Evolutionary conservation across 2,888 invertebrate genomes (phyloP).

Genomic region (Leuctra nigra): DNA sequence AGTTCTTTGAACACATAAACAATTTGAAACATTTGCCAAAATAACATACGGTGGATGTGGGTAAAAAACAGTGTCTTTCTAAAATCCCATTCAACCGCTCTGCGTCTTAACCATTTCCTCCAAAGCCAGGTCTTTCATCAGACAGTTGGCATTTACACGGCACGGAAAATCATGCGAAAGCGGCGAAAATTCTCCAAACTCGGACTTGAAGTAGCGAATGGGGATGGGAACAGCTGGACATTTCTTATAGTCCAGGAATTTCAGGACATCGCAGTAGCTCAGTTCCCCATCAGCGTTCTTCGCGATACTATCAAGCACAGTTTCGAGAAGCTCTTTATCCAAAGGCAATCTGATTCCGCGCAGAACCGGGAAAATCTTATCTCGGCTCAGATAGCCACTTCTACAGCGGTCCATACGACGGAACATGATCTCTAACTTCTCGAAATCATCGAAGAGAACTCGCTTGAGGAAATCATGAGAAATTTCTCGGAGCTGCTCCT

Average conservation of each 20-base stretch:
- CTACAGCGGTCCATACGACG: conserved; percentile 49
- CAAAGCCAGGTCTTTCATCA: conserved; percentile 11
- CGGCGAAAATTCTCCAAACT: background rate
- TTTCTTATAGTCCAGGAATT: conserved; percentile 62
- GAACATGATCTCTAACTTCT: conserved; percentile 46
- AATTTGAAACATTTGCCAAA: too few species aligned
- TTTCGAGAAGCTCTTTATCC: conserved; percentile 58
- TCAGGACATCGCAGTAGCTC: conserved; percentile 58
- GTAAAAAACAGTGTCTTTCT: too few species aligned
- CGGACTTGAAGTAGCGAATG: conserved; percentile 44
- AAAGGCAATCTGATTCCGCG: conserved; percentile 65
- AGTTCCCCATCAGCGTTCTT: conserved; percentile 59
- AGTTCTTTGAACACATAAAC: too few species aligned
- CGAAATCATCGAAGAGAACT: conserved; percentile 19
- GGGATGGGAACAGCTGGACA: conserved; percentile 44
- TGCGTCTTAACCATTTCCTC: conserved; percentile 1
- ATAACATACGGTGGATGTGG: too few species aligned
- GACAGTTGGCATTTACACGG: background rate
- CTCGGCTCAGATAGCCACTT: conserved; percentile 50
- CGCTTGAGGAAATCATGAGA: background rate
- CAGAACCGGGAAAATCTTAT: conserved; percentile 56
- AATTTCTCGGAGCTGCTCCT: conserved; percentile 11
- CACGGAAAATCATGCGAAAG: background rate
- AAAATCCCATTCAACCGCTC: background rate
- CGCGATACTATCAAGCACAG: conserved; percentile 60